These are phyloP conservation scores for Patella caerulea DNA, from an alignment of 2,888 invertebrate species.

Conservation along the genomic window DNA sequence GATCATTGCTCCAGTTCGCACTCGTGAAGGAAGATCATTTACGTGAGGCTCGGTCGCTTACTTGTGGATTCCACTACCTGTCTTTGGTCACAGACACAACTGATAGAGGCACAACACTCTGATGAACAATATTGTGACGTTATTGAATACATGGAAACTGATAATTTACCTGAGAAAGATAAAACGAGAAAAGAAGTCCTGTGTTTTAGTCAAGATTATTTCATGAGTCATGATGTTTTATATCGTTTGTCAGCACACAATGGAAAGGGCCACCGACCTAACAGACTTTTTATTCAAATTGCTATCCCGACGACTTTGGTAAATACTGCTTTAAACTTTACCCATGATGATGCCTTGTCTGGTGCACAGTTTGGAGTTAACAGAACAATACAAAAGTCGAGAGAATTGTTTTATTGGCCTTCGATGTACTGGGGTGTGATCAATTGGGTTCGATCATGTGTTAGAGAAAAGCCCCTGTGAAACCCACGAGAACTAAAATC, in stretches of 20 bases:
- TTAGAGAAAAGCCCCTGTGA: conserved; percentile 1
- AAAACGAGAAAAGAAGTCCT: not conserved
- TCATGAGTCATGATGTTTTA: not conserved
- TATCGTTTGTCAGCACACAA: not conserved
- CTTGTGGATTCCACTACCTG: too few relatives aligned
- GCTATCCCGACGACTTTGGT: not conserved
- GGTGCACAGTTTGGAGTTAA: conserved; percentile 1
- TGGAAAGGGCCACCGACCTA: not conserved
- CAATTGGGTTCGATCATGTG: not conserved
- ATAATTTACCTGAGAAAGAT: not conserved
- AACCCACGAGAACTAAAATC: not conserved
- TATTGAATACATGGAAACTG: too few relatives aligned
- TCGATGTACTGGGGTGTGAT: not conserved
- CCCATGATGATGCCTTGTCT: not conserved
- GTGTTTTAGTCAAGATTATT: conserved; percentile 1
- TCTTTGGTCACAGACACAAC: not conserved
- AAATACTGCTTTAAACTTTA: not conserved
- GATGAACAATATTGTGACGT: too few relatives aligned
- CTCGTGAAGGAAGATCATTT: too few relatives aligned
- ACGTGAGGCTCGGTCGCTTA: too few relatives aligned
- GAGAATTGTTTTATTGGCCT: not conserved
- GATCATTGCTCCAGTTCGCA: too few relatives aligned
- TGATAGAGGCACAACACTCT: not conserved
- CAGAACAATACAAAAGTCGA: not conserved
- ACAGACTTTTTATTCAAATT: not conserved